Conservation (phyloP, 1,140 invertebrate genomes). For the Sarcophaga peregrina region DNA sequence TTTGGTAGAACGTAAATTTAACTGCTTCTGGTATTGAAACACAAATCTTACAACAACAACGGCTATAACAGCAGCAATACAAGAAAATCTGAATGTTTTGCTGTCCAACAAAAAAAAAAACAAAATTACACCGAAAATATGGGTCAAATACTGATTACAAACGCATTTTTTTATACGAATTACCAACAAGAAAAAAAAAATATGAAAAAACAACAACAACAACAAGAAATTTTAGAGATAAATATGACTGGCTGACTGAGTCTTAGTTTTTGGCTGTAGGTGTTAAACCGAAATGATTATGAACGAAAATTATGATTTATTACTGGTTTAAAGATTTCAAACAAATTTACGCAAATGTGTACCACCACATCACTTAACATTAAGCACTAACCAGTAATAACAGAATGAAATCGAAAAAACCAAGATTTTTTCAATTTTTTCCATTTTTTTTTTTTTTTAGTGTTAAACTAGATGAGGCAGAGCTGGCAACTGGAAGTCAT, state of each 20-base stretch:
- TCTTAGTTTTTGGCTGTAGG: neutral
- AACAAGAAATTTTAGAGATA: neutral
- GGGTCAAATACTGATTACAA: conserved; percentile 24
- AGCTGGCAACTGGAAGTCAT: too few species aligned
- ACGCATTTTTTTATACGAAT: conserved; percentile 14
- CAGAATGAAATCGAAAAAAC: too few species aligned
- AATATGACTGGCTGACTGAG: neutral
- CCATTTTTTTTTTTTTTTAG: too few species aligned
- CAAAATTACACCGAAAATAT: neutral
- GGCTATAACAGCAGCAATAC: neutral
- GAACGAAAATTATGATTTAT: conserved; percentile 18
- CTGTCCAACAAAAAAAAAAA: neutral
- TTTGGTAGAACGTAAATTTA: conserved; percentile 1
- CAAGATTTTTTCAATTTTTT: too few species aligned
- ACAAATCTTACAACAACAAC: neutral
- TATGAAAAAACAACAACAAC: neutral
- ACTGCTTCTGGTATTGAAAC: conserved; percentile 10
- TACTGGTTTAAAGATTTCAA: neutral
- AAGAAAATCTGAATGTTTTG: neutral
- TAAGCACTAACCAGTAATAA: too few species aligned
- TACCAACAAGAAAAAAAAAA: neutral
- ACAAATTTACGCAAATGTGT: neutral
- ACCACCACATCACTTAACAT: neutral
- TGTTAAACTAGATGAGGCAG: too few species aligned
- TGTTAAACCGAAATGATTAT: conserved; percentile 27